These are phyloP conservation scores for Bergia sp. DNA, from an alignment of 92 coral and sea anemone species.

Conservation along the genomic window DNA sequence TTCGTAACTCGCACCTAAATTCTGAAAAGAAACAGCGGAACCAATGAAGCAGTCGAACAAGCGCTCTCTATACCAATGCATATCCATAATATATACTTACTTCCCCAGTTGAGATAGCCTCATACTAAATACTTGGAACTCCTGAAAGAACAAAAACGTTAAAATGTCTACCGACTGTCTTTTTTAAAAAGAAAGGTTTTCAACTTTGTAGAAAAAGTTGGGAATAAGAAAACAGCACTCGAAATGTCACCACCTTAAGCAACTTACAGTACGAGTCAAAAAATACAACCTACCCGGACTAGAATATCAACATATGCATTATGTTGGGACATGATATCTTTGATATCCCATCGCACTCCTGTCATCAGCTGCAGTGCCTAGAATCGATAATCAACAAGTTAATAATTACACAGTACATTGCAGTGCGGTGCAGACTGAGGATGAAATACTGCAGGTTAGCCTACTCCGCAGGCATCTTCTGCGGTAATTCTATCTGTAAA, in stretches of 20 bases:
- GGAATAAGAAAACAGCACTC: neutral
- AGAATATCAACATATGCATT: conserved; percentile 95
- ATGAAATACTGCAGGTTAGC: neutral
- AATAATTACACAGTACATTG: neutral
- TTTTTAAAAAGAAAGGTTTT: neutral
- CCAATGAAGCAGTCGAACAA: no score
- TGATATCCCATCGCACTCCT: conserved; percentile 95
- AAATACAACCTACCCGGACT: conserved; percentile 66
- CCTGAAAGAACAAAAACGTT: conserved; percentile 59
- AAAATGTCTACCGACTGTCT: neutral
- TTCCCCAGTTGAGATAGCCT: conserved; percentile 87
- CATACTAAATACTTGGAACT: conserved; percentile 96
- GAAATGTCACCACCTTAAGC: no score
- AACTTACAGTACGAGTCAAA: neutral
- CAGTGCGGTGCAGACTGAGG: neutral
- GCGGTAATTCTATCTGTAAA: no score
- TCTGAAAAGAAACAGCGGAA: no score
- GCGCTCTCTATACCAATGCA: neutral
- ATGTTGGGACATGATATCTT: conserved; percentile 99
- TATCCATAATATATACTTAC: conserved; percentile 52
- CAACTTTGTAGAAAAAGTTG: neutral
- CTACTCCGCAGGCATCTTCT: no score
- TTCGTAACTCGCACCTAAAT: no score
- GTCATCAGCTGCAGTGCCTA: conserved; percentile 94
- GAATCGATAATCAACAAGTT: neutral